Evolutionary conservation across 2,113 vertebrate species (phyloP).

Genomic region (Pedetes capensis): DNA sequence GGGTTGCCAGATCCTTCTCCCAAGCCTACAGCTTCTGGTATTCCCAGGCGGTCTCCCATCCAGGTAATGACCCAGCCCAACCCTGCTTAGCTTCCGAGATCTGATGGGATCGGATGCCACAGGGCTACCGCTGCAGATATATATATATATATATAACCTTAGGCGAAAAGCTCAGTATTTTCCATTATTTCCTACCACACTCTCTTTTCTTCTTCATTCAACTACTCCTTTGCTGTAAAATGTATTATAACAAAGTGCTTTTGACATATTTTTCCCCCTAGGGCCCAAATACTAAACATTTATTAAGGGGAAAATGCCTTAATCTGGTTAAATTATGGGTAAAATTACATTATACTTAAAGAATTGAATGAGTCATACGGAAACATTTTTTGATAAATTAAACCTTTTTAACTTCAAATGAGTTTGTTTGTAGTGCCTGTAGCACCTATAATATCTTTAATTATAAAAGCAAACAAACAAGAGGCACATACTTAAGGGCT

Average conservation of each 20-base stretch:
- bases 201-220: background rate
- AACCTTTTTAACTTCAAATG: background rate
- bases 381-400: background rate
- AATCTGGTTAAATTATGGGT: background rate
- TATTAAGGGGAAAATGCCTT: slow-evolving; percentile 19
- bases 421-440: background rate
- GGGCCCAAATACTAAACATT: background rate
- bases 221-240: background rate
- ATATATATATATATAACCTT: too few relatives aligned
- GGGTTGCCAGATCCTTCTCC: too few relatives aligned
- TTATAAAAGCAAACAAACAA: background rate
- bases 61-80: too few relatives aligned
- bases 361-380: background rate
- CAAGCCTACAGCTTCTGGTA: too few relatives aligned
- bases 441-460: background rate
- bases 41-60: too few relatives aligned
- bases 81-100: too few relatives aligned
- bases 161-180: background rate
- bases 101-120: too few relatives aligned
- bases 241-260: background rate
- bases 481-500: background rate
- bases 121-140: too few relatives aligned
- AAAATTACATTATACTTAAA: background rate
- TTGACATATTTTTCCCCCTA: background rate
- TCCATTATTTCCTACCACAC: background rate